These are phyloP conservation scores for Coronaproctus castanopsis DNA, from an alignment of 2,888 invertebrate species.

Conservation along the genomic window DNA sequence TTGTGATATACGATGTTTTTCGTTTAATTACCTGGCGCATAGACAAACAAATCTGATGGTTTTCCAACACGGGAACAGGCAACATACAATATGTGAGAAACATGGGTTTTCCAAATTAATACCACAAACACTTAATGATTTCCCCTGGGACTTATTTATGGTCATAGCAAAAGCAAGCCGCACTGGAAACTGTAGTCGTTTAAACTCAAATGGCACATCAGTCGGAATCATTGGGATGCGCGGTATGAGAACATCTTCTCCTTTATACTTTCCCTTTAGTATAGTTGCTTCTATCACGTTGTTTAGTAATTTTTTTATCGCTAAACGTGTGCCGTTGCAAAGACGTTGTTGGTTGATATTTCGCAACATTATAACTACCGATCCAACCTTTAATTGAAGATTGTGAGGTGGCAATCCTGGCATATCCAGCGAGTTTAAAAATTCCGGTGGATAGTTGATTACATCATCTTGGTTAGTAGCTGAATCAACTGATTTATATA, in stretches of 20 bases:
- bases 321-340: neutral
- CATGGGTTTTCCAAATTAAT: neutral
- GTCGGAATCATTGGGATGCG: neutral
- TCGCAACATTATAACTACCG: too few relatives aligned
- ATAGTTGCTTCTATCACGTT: neutral
- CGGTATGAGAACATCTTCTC: neutral
- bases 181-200: neutral
- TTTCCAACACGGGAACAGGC: too few relatives aligned
- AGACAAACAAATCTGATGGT: too few relatives aligned
- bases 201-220: neutral
- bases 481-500: neutral
- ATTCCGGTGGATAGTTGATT: too few relatives aligned
- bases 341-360: neutral
- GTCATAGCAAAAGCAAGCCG: neutral
- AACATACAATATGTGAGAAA: neutral
- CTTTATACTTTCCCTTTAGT: neutral
- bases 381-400: too few relatives aligned
- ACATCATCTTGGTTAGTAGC: too few relatives aligned
- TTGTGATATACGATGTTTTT: too few relatives aligned
- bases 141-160: neutral
- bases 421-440: too few relatives aligned
- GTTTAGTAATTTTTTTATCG: neutral
- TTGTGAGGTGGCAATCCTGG: too few relatives aligned
- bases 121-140: neutral
- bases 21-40: too few relatives aligned